Conservation (phyloP, 1,140 invertebrate genomes). For the Drosophila repletoides region DNA sequence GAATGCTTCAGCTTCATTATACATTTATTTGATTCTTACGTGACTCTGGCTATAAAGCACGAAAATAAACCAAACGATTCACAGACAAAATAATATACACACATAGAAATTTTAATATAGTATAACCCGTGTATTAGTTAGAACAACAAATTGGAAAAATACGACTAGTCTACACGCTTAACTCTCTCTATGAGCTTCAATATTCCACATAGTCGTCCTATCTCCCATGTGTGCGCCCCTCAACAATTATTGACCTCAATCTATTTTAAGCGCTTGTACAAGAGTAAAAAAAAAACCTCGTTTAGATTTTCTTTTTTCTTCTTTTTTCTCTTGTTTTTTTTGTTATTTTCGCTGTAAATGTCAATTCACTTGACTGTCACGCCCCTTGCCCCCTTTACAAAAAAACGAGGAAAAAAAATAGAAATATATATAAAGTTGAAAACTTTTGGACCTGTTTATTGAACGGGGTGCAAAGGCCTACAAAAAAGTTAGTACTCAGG, state of each 20-base stretch:
- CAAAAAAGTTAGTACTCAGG: too few relatives aligned
- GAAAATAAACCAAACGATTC: slow-evolving; percentile 49
- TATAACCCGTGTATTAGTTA: slow-evolving; percentile 2
- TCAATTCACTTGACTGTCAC: slow-evolving; percentile 39
- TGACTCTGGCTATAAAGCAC: slow-evolving; percentile 71
- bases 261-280: slow-evolving; percentile 61
- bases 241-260: slow-evolving; percentile 72
- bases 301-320: slow-evolving; percentile 14
- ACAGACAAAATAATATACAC: not conserved
- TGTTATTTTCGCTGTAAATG: slow-evolving; percentile 28
- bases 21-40: slow-evolving; percentile 76
- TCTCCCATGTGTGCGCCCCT: slow-evolving; percentile 28
- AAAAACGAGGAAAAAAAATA: too few relatives aligned
- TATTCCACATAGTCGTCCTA: not conserved
- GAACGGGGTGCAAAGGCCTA: slow-evolving; percentile 1
- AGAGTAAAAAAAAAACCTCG: slow-evolving; percentile 3
- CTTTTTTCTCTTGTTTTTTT: slow-evolving; percentile 1
- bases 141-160: slow-evolving; percentile 44
- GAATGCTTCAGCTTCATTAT: slow-evolving; percentile 52
- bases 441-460: slow-evolving; percentile 40
- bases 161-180: slow-evolving; percentile 10
- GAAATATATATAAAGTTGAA: slow-evolving; percentile 37
- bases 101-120: slow-evolving; percentile 20
- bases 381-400: slow-evolving; percentile 6
- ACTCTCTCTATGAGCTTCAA: not conserved